Base-by-base conservation (phyloP, 2,797 vertebrate species). In the Lepilemur septentrionalis region DNA sequence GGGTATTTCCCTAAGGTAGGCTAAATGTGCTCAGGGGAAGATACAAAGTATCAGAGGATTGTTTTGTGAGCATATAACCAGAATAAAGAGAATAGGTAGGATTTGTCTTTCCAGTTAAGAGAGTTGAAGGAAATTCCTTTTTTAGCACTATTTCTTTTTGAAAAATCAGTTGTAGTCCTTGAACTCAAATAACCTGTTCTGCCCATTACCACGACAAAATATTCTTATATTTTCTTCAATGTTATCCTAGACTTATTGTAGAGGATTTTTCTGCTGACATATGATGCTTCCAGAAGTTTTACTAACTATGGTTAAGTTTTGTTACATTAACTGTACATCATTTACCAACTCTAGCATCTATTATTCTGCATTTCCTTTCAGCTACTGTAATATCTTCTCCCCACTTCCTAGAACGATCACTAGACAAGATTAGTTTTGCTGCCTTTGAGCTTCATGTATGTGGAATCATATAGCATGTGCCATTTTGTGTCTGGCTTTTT, bases 81-180 rank as follows among this genome's bases (percentile, higher is more conserved):
- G 25, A 88, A 75, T n/a, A 85, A 80, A 90, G 75, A 65, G 28
- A 96, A 94, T 35, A n/a, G 41, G 9, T 61, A 73, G 30, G 17
- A 35, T 18, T 91, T 90, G 94, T 84, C 41, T 88, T 93, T 85
- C n/a, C 91, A 93, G 28, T 59, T 67, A 88, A 50, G 8, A 85
- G 30, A 91, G 30, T 17, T 65, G 30, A 95, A 78, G 43, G 35
- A 69, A 93, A 94, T 84, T 90, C 25, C 72, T 84, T 95, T 2
- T 65, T 35, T 72, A 85, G 50, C n/a, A 69, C 72, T 78, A 57
- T 30, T 59, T 59, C n/a, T 75, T 76, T 92, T 82, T 91, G 72
- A 91, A 95, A 95, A 95, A 8, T 18, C 32, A 67, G 20, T 43
- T 76, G 23, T 55, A 69, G 35, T 81, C 52, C 57, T 94, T 96